These are phyloP conservation scores for Zaprionus bogoriensis DNA, from an alignment of 2,888 invertebrate species.

Conservation along the genomic window DNA sequence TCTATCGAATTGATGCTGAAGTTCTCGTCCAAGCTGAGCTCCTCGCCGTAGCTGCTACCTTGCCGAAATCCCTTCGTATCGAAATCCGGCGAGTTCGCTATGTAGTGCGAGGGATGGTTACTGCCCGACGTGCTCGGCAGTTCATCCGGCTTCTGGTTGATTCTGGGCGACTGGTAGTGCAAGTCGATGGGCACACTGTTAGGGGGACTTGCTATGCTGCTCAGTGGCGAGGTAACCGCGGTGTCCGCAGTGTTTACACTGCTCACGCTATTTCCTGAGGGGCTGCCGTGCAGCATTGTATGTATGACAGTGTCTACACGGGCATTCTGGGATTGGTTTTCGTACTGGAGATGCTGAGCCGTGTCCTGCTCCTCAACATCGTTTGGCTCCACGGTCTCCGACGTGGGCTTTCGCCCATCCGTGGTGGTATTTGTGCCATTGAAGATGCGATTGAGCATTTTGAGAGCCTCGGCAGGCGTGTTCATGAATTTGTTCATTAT, in stretches of 20 bases:
- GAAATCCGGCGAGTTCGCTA: conserved; percentile 62
- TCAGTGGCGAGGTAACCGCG: conserved; percentile 40
- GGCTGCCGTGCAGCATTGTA: conserved; percentile 64
- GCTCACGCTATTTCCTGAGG: conserved; percentile 43
- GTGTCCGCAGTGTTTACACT: conserved; percentile 36
- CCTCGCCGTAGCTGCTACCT: conserved; percentile 56
- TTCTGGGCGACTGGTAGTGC: conserved; percentile 62
- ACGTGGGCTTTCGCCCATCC: conserved; percentile 30
- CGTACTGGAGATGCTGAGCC: conserved; percentile 2
- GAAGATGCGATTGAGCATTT: conserved; percentile 81
- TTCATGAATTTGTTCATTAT: conserved; percentile 83
- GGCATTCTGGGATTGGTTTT: conserved; percentile 30
- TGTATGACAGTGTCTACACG: conserved; percentile 69
- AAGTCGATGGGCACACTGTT: conserved; percentile 52
- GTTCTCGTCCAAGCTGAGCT: conserved; percentile 46
- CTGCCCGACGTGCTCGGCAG: conserved; percentile 64
- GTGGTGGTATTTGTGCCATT: conserved; percentile 64
- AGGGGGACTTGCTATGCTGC: conserved; percentile 45
- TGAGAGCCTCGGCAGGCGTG: conserved; percentile 82
- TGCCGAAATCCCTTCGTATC: conserved; percentile 71
- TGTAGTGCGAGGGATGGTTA: conserved; percentile 46
- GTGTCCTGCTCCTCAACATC: conserved; percentile 16
- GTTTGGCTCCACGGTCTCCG: background rate
- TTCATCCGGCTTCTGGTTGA: conserved; percentile 45
- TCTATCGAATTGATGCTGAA: conserved; percentile 87